Conservation (phyloP, 2,113 vertebrate genomes). For the Nycticorax nycticorax region DNA sequence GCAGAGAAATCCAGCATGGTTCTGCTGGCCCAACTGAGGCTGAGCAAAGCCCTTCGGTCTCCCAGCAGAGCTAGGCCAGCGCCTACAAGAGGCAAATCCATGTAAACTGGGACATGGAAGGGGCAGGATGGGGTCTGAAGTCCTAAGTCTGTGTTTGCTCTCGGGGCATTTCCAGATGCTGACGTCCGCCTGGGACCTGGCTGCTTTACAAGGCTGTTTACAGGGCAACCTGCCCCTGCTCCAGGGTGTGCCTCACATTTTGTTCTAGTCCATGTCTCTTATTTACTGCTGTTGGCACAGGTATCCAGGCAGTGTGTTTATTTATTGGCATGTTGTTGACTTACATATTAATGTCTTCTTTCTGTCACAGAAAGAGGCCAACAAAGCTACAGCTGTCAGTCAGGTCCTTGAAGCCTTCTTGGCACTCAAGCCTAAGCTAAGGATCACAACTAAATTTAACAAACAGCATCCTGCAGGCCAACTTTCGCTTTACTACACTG, state of each 20-base stretch:
- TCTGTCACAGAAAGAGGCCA: not conserved
- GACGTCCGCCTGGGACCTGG: not conserved
- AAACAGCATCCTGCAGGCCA: not conserved
- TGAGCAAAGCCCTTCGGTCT: not conserved
- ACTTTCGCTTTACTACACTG: not conserved
- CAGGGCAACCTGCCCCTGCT: not conserved
- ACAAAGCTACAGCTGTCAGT: not conserved
- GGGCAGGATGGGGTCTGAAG: not conserved
- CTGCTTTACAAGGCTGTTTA: not conserved
- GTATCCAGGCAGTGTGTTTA: not conserved
- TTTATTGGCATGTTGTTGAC: not conserved
- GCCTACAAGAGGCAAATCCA: not conserved
- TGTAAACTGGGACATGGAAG: fast-evolving
- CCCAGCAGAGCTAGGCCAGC: not conserved
- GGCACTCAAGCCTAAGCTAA: not conserved
- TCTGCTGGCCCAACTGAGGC: not conserved
- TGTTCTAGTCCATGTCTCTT: not conserved
- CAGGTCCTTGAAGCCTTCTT: not conserved
- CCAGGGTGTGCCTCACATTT: not conserved
- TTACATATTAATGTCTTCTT: not conserved
- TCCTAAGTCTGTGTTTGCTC: not conserved
- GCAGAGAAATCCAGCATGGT: not conserved
- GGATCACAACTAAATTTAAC: not conserved
- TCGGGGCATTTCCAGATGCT: not conserved
- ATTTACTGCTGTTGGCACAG: not conserved